Percentiles rank a stretch among this genome's conserved stretches.
Evolutionary conservation across 2,888 invertebrate genomes (phyloP).

Genomic region (Hedychridium roseum): DNA sequence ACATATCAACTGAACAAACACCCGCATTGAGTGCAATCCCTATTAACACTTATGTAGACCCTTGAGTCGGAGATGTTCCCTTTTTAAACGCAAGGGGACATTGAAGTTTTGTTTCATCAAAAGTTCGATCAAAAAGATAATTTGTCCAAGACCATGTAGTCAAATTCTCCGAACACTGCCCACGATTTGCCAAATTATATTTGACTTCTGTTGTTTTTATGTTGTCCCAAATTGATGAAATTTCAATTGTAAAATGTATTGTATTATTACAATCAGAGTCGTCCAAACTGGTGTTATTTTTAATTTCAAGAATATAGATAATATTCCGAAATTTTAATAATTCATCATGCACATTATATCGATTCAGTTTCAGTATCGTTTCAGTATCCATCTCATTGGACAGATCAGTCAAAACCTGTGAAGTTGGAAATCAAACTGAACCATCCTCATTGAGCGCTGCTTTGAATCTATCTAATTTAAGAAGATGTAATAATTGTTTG

Average conservation of each 20-base stretch:
- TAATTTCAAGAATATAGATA: neutral
- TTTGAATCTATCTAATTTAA: neutral
- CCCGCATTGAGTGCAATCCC: neutral
- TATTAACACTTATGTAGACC: neutral
- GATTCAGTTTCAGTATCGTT: neutral
- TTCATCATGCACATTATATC: neutral
- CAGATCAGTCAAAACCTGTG: neutral
- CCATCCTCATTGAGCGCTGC: neutral
- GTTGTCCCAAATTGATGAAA: neutral
- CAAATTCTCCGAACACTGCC: neutral
- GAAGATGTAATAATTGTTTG: too few relatives aligned
- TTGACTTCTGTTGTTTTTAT: neutral
- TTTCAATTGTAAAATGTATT: neutral
- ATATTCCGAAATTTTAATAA: neutral
- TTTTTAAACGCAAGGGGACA: neutral
- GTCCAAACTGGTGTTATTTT: neutral
- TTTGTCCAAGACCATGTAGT: neutral
- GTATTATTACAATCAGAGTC: neutral
- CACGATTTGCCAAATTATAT: neutral
- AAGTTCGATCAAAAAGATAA: neutral
- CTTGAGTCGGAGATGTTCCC: neutral
- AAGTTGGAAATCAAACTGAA: neutral
- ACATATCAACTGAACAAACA: neutral
- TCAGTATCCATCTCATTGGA: neutral
- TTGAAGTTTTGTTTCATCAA: neutral